Evolutionary conservation across 2,797 vertebrate genomes (phyloP).

Genomic region (Dromococcyx pavoninus): DNA sequence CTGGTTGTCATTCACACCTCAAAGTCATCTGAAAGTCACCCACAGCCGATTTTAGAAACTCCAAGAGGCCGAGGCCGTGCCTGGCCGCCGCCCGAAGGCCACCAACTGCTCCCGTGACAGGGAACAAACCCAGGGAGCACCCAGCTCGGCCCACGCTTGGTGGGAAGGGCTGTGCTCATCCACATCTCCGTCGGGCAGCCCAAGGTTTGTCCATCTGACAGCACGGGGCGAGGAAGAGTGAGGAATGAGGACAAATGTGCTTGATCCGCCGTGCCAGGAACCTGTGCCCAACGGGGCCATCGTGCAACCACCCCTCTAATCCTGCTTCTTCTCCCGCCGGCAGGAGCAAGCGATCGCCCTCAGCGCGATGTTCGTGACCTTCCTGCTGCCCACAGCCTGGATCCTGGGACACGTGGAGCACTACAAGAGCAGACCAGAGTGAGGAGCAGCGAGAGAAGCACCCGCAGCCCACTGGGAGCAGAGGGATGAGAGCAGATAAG

Average conservation of each 20-base stretch:
- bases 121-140: not conserved
- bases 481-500: accelerated
- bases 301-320: accelerated
- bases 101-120: not conserved
- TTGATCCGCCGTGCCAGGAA: accelerated
- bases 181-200: accelerated
- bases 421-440: not conserved
- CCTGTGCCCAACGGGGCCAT: accelerated
- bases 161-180: not conserved
- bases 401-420: not conserved
- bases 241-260: accelerated
- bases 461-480: accelerated
- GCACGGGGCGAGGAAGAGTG: not conserved
- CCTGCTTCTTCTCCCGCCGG: accelerated
- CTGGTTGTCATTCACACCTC: not conserved
- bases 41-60: not conserved
- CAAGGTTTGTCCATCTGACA: accelerated
- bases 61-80: not conserved
- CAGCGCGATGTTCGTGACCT: accelerated
- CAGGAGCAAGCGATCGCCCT: not conserved
- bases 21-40: slow-evolving; percentile 56
- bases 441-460: accelerated
- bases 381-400: slow-evolving; percentile 8
- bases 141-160: accelerated
- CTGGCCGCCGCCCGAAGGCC: not conserved